Conservation (phyloP, 1,140 invertebrate genomes). For the Metopolophium dirhodum region DNA sequence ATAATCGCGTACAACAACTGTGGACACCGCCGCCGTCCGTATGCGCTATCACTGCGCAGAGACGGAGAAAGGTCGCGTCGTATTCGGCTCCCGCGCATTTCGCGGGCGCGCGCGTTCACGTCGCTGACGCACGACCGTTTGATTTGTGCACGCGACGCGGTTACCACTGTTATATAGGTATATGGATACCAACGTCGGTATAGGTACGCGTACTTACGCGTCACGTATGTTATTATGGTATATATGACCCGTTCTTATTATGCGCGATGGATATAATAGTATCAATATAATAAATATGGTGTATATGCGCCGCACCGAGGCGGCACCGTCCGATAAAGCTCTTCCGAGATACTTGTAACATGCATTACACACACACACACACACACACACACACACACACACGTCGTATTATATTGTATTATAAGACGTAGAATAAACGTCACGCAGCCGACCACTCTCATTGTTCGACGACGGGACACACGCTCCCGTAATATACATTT, state of each 20-base stretch:
- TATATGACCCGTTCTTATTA: background rate
- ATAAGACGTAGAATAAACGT: background rate
- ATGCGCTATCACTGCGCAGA: background rate
- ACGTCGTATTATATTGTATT: background rate
- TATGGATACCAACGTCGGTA: background rate
- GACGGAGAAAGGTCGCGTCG: background rate
- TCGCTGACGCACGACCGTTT: conserved; percentile 24
- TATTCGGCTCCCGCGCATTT: background rate
- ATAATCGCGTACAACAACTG: background rate
- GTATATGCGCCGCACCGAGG: background rate
- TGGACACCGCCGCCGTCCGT: no score
- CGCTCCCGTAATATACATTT: background rate
- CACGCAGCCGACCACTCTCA: background rate
- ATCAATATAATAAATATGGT: background rate
- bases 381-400: background rate
- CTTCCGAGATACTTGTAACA: background rate
- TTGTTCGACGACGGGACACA: background rate
- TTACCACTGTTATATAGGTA: background rate
- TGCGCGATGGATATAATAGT: background rate
- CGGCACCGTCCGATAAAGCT: conserved; percentile 9
- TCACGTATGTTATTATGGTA: background rate
- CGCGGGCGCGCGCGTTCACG: background rate
- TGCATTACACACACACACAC: background rate
- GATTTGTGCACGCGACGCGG: background rate
- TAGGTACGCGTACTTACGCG: background rate